phyloP scores from a whole-genome alignment of 2,797 vertebrate genomes.

The Loriculus beryllinus region DNA sequence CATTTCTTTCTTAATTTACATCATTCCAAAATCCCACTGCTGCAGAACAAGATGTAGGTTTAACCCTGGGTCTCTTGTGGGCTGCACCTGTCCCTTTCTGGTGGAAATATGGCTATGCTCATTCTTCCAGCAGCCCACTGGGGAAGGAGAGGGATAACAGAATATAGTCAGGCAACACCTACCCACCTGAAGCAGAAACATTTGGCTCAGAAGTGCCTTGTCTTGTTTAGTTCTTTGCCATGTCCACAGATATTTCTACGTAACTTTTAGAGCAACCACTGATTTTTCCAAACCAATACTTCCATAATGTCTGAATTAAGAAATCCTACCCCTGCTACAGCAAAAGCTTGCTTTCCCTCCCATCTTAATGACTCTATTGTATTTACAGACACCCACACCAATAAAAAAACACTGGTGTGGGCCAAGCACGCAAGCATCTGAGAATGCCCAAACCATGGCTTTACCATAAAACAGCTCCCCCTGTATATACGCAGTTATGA shows the following conservation, averaged over 20 bases:
- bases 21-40: background rate
- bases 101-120: background rate
- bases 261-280: rapidly evolving
- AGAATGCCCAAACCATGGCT: background rate
- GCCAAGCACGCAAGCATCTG: background rate
- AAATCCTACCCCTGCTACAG: background rate
- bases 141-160: background rate
- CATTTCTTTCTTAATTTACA: background rate
- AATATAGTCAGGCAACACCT: background rate
- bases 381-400: background rate
- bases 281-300: background rate
- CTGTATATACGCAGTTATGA: rapidly evolving
- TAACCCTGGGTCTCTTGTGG: background rate
- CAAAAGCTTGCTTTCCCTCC: background rate
- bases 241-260: rapidly evolving
- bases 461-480: background rate
- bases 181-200: background rate
- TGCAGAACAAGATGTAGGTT: background rate
- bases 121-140: background rate
- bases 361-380: background rate
- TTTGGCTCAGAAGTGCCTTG: background rate
- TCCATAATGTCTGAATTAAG: background rate
- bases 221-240: background rate
- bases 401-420: background rate
- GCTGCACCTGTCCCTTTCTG: background rate